Evolutionary conservation across 92 coral and sea anemone species (phyloP).

Genomic region (Umimayanthus kanabou): DNA sequence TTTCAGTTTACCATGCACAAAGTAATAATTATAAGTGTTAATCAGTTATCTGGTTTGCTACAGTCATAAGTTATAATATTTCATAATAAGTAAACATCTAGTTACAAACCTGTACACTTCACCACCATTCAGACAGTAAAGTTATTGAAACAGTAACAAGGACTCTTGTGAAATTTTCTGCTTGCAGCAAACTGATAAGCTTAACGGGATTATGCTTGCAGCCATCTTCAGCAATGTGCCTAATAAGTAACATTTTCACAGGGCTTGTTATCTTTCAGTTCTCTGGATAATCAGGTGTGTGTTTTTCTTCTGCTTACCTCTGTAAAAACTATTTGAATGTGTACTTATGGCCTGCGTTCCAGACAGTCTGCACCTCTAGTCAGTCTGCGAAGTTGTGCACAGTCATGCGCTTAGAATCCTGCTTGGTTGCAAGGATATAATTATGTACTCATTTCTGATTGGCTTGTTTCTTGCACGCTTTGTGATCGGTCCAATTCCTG

Average conservation of each 20-base stretch:
- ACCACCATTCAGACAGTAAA: slow-evolving; percentile 11
- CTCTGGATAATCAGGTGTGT: background rate
- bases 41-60: background rate
- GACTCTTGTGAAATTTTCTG: background rate
- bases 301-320: background rate
- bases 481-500: no score
- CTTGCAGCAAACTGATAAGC: background rate
- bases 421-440: no score
- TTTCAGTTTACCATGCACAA: background rate
- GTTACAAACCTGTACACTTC: background rate
- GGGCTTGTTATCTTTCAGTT: background rate
- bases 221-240: background rate
- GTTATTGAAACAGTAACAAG: background rate
- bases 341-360: background rate
- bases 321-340: background rate
- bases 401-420: no score
- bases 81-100: background rate
- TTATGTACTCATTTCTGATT: no score
- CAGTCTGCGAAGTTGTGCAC: no score
- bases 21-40: background rate
- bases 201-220: background rate
- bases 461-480: no score
- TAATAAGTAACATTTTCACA: background rate
- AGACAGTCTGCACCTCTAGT: background rate
- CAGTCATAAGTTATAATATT: background rate